Percentiles rank a stretch among this genome's conserved stretches.
phyloP scores from a whole-genome alignment of 2,797 vertebrate species.

The Cuniculus paca region DNA sequence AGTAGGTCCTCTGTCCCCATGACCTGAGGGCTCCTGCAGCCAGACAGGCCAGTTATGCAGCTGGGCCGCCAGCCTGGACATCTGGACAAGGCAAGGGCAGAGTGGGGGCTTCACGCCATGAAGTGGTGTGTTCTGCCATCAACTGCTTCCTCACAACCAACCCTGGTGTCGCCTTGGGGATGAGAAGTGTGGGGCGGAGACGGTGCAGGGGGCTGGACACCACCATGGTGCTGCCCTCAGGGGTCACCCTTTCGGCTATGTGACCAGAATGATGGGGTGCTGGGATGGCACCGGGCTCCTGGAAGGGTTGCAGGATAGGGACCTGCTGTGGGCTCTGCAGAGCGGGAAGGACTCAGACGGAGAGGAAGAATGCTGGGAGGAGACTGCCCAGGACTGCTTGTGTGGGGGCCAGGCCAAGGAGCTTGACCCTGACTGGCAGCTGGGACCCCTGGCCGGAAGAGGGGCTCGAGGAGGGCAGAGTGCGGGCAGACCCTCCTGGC shows the following conservation, averaged over 20 bases:
- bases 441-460: background rate
- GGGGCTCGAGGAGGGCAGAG: too few relatives aligned
- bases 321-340: background rate
- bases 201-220: rapidly evolving
- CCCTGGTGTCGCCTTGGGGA: slow-evolving; percentile 54
- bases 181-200: background rate
- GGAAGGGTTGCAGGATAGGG: background rate
- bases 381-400: background rate
- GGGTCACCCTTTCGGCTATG: background rate
- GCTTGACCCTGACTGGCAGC: background rate
- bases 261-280: background rate
- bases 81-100: background rate
- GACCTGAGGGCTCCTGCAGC: background rate
- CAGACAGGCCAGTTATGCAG: background rate
- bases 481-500: background rate
- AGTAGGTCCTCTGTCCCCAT: background rate
- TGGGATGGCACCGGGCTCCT: background rate
- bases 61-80: background rate
- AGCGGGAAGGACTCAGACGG: background rate
- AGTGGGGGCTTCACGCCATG: background rate
- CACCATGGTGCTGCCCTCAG: background rate
- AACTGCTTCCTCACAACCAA: slow-evolving; percentile 8
- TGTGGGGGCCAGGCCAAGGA: background rate
- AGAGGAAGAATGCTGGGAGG: background rate
- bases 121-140: background rate